phyloP scores from a whole-genome alignment of 2,888 invertebrate species.

The Odontomyia ornata region DNA sequence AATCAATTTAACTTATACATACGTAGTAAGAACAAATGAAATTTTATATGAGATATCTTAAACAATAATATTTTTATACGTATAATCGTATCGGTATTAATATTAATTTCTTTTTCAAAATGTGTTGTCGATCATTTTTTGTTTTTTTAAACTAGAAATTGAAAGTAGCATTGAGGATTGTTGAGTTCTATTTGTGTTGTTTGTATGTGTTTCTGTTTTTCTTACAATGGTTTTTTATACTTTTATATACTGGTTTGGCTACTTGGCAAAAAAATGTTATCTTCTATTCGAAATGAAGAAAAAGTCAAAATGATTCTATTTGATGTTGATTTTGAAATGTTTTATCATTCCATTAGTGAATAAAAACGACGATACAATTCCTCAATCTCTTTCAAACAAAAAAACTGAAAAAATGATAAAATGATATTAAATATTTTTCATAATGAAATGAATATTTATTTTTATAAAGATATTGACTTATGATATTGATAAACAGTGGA shows the following conservation, averaged over 20 bases:
- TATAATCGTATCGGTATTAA: too few relatives aligned
- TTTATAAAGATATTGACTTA: slow-evolving; percentile 11
- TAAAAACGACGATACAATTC: background rate
- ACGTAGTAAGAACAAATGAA: too few relatives aligned
- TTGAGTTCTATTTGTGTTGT: slow-evolving; percentile 5
- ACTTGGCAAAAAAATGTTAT: too few relatives aligned
- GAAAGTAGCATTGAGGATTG: background rate
- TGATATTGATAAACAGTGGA: background rate
- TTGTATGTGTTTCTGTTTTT: background rate
- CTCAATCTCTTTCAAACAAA: background rate
- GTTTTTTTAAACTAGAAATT: too few relatives aligned
- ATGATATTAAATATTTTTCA: slow-evolving; percentile 9
- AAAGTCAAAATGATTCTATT: background rate
- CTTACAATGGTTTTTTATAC: background rate
- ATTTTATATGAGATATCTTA: too few relatives aligned
- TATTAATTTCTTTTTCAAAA: too few relatives aligned
- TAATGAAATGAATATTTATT: slow-evolving; percentile 10
- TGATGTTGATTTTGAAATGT: background rate
- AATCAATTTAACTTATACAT: too few relatives aligned
- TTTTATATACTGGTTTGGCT: background rate
- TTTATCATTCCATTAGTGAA: slow-evolving; percentile 40
- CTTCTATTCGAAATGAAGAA: background rate
- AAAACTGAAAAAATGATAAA: background rate
- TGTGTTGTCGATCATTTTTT: too few relatives aligned
- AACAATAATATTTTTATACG: too few relatives aligned